Evolutionary conservation across 2,113 vertebrate genomes (phyloP).

Genomic region (Percopsis transmontana): DNA sequence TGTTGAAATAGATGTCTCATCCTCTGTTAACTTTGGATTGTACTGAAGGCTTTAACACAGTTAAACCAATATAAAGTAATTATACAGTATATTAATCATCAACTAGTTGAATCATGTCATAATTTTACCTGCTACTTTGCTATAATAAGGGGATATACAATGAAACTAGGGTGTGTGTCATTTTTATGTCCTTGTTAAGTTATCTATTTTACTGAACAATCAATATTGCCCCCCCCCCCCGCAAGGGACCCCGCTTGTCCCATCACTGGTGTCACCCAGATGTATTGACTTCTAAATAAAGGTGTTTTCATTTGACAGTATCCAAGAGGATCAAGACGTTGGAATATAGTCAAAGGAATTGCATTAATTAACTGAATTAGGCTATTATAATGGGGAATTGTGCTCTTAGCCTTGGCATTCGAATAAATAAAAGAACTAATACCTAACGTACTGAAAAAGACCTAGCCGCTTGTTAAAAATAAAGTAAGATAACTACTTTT

Average conservation of each 20-base stretch:
- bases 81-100: conserved; percentile 35
- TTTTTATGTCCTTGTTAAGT: conserved; percentile 5
- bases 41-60: conserved; percentile 29
- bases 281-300: conserved; percentile 5
- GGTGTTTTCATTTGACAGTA: too few species aligned
- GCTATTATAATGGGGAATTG: too few species aligned
- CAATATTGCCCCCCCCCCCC: conserved; percentile 26
- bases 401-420: too few species aligned
- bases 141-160: conserved; percentile 16
- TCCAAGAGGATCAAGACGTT: too few species aligned
- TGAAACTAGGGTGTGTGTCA: not conserved
- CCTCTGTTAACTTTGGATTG: conserved; percentile 48
- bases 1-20: conserved; percentile 27
- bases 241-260: not conserved
- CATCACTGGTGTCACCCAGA: conserved; percentile 7
- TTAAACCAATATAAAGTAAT: conserved; percentile 16
- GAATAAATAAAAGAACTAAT: too few species aligned
- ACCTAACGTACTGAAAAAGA: too few species aligned
- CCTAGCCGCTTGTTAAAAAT: too few species aligned
- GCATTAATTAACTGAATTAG: too few species aligned
- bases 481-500: too few species aligned
- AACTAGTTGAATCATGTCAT: conserved; percentile 43
- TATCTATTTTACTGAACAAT: conserved; percentile 18
- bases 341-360: too few species aligned
- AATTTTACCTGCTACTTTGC: conserved; percentile 23